These are phyloP conservation scores for Formica selysi DNA, from an alignment of 1,140 invertebrate species.

Conservation along the genomic window DNA sequence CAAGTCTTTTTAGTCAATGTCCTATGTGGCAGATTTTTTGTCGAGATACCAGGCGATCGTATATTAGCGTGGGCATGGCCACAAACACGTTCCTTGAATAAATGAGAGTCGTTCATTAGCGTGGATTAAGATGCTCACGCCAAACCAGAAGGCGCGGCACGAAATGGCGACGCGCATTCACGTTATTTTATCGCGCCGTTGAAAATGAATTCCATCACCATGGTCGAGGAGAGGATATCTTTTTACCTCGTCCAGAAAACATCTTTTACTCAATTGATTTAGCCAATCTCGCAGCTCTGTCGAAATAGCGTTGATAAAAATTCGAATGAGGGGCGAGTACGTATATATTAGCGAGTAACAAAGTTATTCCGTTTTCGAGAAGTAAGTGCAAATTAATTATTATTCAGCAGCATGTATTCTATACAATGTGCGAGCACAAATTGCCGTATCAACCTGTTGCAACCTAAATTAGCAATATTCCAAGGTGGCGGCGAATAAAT, in stretches of 20 bases:
- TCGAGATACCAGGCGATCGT: conserved; percentile 38
- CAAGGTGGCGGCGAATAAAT: conserved; percentile 34
- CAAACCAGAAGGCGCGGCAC: conserved; percentile 16
- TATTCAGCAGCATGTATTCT: conserved; percentile 23
- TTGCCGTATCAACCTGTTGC: conserved; percentile 49
- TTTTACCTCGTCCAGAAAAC: background rate
- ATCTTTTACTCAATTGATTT: conserved; percentile 14
- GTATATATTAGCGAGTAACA: background rate
- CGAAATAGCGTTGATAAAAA: conserved; percentile 22
- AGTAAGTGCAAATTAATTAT: conserved; percentile 49
- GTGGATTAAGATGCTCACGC: conserved; percentile 78
- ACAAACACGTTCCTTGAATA: conserved; percentile 62
- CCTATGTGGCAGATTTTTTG: conserved; percentile 18
- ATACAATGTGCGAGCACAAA: conserved; percentile 44
- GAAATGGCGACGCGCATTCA: conserved; percentile 54
- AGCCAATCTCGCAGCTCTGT: background rate
- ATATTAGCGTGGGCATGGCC: conserved; percentile 36
- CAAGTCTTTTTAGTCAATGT: conserved; percentile 18
- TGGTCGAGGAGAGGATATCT: background rate
- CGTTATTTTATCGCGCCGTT: conserved; percentile 44
- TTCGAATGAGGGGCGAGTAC: background rate
- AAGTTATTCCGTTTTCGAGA: background rate
- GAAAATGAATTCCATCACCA: conserved; percentile 29
- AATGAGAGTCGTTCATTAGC: conserved; percentile 79
- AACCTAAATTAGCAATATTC: conserved; percentile 42